phyloP scores from a whole-genome alignment of 2,113 vertebrate genomes.

The Furnarius figulus region DNA sequence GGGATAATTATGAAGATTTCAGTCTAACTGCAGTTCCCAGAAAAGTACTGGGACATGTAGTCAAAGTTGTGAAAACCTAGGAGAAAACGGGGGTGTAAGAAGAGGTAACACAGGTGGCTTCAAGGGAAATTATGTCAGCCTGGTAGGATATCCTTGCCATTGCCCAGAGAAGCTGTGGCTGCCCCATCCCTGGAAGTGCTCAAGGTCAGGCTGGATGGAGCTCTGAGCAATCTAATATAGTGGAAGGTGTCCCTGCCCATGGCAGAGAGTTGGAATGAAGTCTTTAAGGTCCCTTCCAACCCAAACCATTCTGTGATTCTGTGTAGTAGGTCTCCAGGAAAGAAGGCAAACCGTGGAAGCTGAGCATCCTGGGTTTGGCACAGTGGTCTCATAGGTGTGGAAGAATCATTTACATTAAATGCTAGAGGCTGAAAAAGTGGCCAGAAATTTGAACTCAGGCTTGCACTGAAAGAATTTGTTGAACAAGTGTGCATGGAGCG shows the following conservation, averaged over 20 bases:
- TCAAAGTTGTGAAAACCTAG: not conserved
- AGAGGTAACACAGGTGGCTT: not conserved
- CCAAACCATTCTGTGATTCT: not conserved
- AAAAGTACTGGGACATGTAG: not conserved
- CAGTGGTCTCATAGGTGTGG: not conserved
- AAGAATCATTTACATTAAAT: not conserved
- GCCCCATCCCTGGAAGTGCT: not conserved
- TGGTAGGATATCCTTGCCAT: not conserved
- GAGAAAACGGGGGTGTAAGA: not conserved
- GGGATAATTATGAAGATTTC: not conserved
- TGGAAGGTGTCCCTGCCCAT: not conserved
- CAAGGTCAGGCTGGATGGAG: not conserved
- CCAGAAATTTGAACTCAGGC: accelerated
- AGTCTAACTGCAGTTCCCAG: not conserved
- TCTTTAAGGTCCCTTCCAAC: not conserved
- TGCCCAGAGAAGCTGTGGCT: not conserved
- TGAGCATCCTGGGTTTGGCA: not conserved
- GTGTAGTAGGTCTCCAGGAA: not conserved
- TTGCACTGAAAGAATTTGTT: not conserved
- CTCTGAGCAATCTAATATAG: not conserved
- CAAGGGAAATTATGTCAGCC: not conserved
- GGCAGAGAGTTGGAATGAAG: not conserved
- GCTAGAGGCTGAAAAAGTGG: not conserved
- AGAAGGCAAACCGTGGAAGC: not conserved
- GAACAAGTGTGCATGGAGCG: not conserved